Evolutionary conservation across 1,140 invertebrate species (phyloP).

Genomic region (Armadillidium nasatum): DNA sequence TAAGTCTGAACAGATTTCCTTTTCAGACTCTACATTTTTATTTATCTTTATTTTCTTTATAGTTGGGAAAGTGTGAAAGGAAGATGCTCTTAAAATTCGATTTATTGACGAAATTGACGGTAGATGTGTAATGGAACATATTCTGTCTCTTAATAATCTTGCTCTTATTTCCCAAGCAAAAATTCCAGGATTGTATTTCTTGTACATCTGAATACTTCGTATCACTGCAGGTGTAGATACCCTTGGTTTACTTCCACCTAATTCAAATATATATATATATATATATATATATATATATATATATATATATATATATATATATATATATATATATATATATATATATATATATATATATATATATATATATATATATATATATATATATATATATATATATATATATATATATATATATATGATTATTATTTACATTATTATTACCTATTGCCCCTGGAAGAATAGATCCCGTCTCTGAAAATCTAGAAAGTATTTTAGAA

Average conservation of each 20-base stretch:
- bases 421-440: background rate
- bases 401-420: background rate
- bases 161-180: conserved; percentile 93
- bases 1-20: too few species aligned
- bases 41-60: too few species aligned
- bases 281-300: too few species aligned
- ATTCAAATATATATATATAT: too few species aligned
- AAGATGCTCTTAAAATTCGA: conserved; percentile 63
- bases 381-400: too few species aligned
- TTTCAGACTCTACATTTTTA: too few species aligned
- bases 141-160: conserved; percentile 71
- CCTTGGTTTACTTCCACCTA: conserved; percentile 57
- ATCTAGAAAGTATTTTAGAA: conserved; percentile 91
- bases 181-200: conserved; percentile 85
- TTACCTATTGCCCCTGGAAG: conserved; percentile 86
- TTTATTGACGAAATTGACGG: conserved; percentile 93
- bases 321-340: too few species aligned
- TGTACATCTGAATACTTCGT: conserved; percentile 81
- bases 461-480: conserved; percentile 86
- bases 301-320: too few species aligned
- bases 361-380: too few species aligned
- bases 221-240: conserved; percentile 82
- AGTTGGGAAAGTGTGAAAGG: background rate
- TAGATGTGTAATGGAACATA: conserved; percentile 66
- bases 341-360: too few species aligned